Base-by-base conservation (phyloP, 2,113 vertebrate genomes). In the Saimiri boliviensis region DNA sequence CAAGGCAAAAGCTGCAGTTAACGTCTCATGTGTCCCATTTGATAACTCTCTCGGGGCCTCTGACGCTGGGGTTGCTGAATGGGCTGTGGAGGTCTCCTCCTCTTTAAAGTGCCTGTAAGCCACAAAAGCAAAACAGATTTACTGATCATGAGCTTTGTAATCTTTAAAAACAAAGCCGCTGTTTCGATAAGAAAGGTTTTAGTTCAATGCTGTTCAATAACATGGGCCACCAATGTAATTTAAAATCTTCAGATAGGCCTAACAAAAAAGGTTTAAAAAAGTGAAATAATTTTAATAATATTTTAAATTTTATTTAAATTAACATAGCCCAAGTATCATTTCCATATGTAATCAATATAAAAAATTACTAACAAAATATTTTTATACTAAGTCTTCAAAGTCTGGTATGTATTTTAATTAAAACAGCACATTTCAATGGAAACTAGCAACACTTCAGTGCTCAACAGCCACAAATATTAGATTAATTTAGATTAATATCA, bases 21-120 rank as follows among this genome's bases (percentile, higher is more conserved):
- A 97, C 97, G 99, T 98, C 99, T 99, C 99, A 99, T 98, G 97
- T 99, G 99, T 97, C 99, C 99, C 99, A 99, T 99, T 86, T 99
- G 99, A 90, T 99, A 99, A 97, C 98, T 99, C 96, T 99, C 99
- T 90, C 99, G 98, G 85, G 98, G 97, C 93, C 99, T 98, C 54
- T 98, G 98, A 30, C 99, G 99, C 97, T 99, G 99, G 1, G 98
- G 99, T 95, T 99, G 99, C 76, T 99, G 99, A 97, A 99, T 97
- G 0, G 99, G 99, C 3, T 98, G 98, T 52, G 99, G 99, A 13
- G 98, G 98, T 98, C 99, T 98, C 97, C 99, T 99, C 98, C 99
- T 99, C 98, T 99, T 99, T 98, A 99, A 98, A 89, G 99, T 99
- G 98, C 99, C 99, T 99, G 96, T 35, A 21, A 77, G 30, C 97